These are phyloP conservation scores for Prosapia bicincta DNA, from an alignment of 2,888 invertebrate genomes.

Conservation along the genomic window DNA sequence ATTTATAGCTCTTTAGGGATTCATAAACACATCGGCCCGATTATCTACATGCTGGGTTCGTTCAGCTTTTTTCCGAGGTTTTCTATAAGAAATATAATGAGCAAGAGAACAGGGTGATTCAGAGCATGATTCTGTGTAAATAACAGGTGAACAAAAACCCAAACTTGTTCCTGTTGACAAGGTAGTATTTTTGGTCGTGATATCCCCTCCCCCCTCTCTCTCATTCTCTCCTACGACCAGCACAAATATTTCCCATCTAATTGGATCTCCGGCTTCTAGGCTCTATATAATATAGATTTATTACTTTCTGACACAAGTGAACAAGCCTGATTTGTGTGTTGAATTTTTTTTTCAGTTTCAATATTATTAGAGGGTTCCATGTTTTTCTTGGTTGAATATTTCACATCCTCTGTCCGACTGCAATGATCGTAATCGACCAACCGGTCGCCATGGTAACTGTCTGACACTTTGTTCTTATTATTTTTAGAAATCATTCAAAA, in stretches of 20 bases:
- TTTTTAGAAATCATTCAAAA: not conserved
- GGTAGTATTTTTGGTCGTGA: slow-evolving; percentile 31
- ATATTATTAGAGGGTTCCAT: not conserved
- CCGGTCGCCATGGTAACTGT: not conserved
- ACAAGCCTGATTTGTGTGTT: slow-evolving; percentile 23
- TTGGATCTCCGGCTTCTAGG: slow-evolving; percentile 15
- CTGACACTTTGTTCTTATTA: not conserved
- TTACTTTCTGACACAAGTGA: slow-evolving; percentile 27
- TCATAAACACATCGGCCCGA: slow-evolving; percentile 25
- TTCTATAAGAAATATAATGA: slow-evolving; percentile 26
- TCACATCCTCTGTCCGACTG: not conserved
- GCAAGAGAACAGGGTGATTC: slow-evolving; percentile 17
- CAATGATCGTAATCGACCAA: not conserved
- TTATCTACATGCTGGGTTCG: slow-evolving; percentile 13
- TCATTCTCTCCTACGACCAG: not conserved
- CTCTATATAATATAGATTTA: slow-evolving; percentile 32
- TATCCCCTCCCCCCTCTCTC: slow-evolving; percentile 9
- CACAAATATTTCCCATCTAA: slow-evolving; percentile 31
- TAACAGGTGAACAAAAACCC: slow-evolving; percentile 29
- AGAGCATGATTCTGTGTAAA: slow-evolving; percentile 26
- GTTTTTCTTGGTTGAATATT: not conserved
- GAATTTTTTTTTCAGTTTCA: not conserved
- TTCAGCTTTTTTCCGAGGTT: not conserved
- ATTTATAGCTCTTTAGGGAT: slow-evolving; percentile 1
- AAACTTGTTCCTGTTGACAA: slow-evolving; percentile 30